phyloP scores from a whole-genome alignment of 2,113 vertebrate species.

The Leucosticte australis region DNA sequence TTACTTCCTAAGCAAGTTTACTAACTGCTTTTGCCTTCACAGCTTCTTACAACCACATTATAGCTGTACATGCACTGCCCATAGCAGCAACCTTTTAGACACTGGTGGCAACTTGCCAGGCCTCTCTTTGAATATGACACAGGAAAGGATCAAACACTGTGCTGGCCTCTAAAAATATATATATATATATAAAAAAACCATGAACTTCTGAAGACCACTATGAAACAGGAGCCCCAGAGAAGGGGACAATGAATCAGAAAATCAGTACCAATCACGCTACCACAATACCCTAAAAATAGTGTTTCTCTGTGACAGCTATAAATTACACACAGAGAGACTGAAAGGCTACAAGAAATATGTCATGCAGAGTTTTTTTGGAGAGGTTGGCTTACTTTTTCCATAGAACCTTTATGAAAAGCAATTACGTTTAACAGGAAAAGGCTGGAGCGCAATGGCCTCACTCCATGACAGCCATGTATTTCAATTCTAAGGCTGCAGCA shows the following conservation, averaged over 20 bases:
- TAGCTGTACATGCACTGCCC: not conserved
- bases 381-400: conserved; percentile 26
- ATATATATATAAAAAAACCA: not conserved
- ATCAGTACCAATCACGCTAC: not conserved
- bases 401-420: conserved; percentile 53
- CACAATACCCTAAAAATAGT: conserved; percentile 51
- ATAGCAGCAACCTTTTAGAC: not conserved
- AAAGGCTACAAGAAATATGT: conserved; percentile 63
- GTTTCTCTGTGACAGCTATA: conserved; percentile 48
- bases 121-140: not conserved
- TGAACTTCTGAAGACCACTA: not conserved
- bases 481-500: conserved; percentile 42
- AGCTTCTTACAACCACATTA: not conserved
- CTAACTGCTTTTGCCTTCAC: not conserved
- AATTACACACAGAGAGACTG: conserved; percentile 29
- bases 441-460: conserved; percentile 27
- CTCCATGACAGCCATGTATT: conserved; percentile 40
- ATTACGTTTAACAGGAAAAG: conserved; percentile 66
- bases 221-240: conserved; percentile 12
- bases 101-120: not conserved
- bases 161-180: not conserved
- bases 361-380: not conserved
- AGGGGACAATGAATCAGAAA: conserved; percentile 27
- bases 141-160: not conserved
- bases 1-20: conserved; percentile 44